Percentiles rank a stretch among this genome's conserved stretches.
Evolutionary conservation across 2,888 invertebrate species (phyloP).

Genomic region (Aplocera efformata): DNA sequence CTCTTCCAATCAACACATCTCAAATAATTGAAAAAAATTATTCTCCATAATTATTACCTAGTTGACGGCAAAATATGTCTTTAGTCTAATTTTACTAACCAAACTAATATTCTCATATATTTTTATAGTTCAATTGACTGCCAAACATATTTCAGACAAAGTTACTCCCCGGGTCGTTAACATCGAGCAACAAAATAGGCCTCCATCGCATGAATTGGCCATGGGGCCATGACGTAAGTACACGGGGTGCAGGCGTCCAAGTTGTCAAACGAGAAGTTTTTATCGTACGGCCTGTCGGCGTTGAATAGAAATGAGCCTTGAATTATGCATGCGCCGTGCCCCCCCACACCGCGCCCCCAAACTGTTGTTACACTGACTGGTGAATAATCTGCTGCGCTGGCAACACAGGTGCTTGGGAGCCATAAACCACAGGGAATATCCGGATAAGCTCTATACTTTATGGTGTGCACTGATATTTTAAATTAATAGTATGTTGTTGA

Average conservation of each 20-base stretch:
- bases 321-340: slow-evolving; percentile 70
- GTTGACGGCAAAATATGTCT: too few species aligned
- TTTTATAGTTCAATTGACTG: too few species aligned
- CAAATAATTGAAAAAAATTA: too few species aligned
- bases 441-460: too few species aligned
- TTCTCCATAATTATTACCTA: too few species aligned
- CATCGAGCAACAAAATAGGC: slow-evolving; percentile 47
- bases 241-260: slow-evolving; percentile 77
- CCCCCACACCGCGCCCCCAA: slow-evolving; percentile 46
- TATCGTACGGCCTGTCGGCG: slow-evolving; percentile 74
- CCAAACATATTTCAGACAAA: too few species aligned
- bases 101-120: too few species aligned
- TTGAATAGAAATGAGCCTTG: slow-evolving; percentile 78
- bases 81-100: too few species aligned
- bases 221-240: slow-evolving; percentile 65
- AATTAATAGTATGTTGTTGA: too few species aligned
- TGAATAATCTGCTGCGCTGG: slow-evolving; percentile 21
- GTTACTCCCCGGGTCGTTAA: slow-evolving; percentile 32
- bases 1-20: too few species aligned
- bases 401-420: slow-evolving; percentile 35
- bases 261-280: slow-evolving; percentile 79
- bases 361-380: slow-evolving; percentile 57
- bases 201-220: slow-evolving; percentile 38
- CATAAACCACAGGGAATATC: too few species aligned
- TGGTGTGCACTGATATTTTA: too few species aligned